These are phyloP conservation scores for Pteruthius melanotis DNA, from an alignment of 2,113 vertebrate species.

Conservation along the genomic window DNA sequence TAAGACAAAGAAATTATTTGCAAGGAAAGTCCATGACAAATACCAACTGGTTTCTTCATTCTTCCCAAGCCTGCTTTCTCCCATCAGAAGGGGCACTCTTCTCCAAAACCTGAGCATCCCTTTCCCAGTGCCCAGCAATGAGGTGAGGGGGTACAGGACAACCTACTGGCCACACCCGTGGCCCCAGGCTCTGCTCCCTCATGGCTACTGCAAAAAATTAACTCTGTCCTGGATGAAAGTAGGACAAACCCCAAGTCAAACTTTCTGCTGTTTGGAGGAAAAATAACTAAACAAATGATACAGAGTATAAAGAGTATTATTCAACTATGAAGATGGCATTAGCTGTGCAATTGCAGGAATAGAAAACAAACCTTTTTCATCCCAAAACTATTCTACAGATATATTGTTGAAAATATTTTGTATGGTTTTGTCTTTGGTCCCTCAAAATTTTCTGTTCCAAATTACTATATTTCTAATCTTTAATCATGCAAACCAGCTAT, in stretches of 20 bases:
- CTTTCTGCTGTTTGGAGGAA: background rate
- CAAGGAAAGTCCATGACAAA: background rate
- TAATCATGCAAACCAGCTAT: background rate
- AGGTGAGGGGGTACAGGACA: background rate
- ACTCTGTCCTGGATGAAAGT: background rate
- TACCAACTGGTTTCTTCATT: background rate
- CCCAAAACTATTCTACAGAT: background rate
- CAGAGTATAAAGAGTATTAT: background rate
- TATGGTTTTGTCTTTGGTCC: background rate
- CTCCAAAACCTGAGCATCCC: background rate
- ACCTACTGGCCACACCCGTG: rapidly evolving
- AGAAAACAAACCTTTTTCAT: background rate
- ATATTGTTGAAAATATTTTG: background rate
- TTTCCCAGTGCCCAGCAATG: background rate
- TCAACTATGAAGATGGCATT: background rate
- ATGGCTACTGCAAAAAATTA: background rate
- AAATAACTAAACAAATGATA: background rate
- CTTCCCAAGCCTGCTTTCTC: background rate
- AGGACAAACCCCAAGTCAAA: background rate
- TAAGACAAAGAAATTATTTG: background rate
- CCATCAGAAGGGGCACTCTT: background rate
- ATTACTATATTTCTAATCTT: background rate
- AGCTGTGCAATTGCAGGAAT: background rate
- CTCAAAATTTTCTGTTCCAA: background rate
- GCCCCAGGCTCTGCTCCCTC: background rate